Evolutionary conservation across 2,888 invertebrate species (phyloP).

Genomic region (Habroteleia sp.): DNA sequence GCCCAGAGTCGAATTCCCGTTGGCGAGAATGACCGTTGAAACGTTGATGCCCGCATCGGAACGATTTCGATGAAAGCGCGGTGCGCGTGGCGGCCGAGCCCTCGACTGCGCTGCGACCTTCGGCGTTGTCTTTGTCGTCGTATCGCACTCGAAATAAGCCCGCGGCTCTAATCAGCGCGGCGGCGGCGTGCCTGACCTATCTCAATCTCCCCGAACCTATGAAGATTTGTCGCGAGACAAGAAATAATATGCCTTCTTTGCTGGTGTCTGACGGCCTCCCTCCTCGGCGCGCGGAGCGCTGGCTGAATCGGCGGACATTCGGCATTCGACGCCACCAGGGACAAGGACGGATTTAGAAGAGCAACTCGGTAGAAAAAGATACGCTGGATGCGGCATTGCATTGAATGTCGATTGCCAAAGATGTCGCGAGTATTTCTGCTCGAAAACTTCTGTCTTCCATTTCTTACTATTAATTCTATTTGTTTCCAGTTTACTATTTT

Average conservation of each 20-base stretch:
- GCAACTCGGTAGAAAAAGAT: slow-evolving; percentile 7
- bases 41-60: slow-evolving; percentile 23
- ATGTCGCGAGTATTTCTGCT: neutral
- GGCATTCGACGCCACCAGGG: slow-evolving; percentile 15
- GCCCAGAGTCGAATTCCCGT: neutral
- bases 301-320: slow-evolving; percentile 19
- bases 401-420: slow-evolving; percentile 1
- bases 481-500: too few species aligned
- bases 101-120: slow-evolving; percentile 43
- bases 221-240: slow-evolving; percentile 63
- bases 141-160: slow-evolving; percentile 53
- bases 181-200: slow-evolving; percentile 61
- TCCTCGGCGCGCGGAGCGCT: neutral
- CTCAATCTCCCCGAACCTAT: slow-evolving; percentile 59
- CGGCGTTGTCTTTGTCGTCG: slow-evolving; percentile 38
- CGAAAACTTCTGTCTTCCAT: too few species aligned
- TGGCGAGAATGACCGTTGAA: slow-evolving; percentile 11
- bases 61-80: slow-evolving; percentile 15
- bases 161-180: slow-evolving; percentile 57
- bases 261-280: slow-evolving; percentile 13
- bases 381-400: neutral
- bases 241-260: slow-evolving; percentile 47
- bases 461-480: too few species aligned
- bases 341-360: slow-evolving; percentile 18
- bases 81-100: slow-evolving; percentile 5